Evolutionary conservation across 2,888 invertebrate genomes (phyloP).

Genomic region (Cartodere bifasciata): DNA sequence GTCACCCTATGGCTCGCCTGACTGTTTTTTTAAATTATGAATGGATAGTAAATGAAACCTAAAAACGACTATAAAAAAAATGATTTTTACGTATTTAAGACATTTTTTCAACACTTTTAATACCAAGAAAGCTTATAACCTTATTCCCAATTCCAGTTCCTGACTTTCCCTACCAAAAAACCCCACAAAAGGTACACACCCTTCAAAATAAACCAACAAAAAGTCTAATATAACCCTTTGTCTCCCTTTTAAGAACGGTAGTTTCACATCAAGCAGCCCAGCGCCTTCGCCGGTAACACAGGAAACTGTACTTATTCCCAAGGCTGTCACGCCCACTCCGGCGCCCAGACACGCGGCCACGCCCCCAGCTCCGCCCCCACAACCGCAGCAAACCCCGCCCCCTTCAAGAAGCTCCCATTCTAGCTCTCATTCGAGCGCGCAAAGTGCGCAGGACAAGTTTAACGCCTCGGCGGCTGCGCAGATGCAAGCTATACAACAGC

Average conservation of each 20-base stretch:
- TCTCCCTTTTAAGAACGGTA: conserved; percentile 29
- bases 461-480: conserved; percentile 59
- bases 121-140: too few relatives aligned
- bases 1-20: too few relatives aligned
- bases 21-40: too few relatives aligned
- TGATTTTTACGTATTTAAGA: too few relatives aligned
- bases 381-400: conserved; percentile 28
- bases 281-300: conserved; percentile 44
- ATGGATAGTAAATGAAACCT: too few relatives aligned
- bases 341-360: conserved; percentile 37
- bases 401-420: conserved; percentile 25
- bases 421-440: conserved; percentile 14
- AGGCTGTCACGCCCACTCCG: conserved; percentile 39
- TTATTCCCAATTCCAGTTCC: too few relatives aligned
- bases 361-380: conserved; percentile 35
- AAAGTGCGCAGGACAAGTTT: conserved; percentile 33
- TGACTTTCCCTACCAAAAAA: too few relatives aligned
- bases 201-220: too few relatives aligned
- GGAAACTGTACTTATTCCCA: conserved; percentile 39
- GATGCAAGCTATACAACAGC: conserved; percentile 78
- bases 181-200: too few relatives aligned
- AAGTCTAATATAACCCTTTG: too few relatives aligned
- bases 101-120: too few relatives aligned
- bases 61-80: too few relatives aligned
- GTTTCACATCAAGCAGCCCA: conserved; percentile 34